Conservation (phyloP, 1,140 invertebrate species). For the Drosophila virilis region DNA sequence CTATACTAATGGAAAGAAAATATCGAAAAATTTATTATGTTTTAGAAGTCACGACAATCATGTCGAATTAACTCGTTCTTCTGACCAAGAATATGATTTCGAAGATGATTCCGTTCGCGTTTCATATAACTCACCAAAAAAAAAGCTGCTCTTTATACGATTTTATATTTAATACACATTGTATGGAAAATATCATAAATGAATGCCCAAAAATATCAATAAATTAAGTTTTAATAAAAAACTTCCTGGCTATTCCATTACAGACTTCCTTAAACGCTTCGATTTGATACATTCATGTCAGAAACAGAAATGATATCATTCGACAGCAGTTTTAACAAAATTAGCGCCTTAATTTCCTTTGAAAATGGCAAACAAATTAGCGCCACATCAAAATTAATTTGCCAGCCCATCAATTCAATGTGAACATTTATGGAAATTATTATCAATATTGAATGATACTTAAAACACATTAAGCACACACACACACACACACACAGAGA, state of each 20-base stretch:
- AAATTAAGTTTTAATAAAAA: background rate
- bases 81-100: no score
- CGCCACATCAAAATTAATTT: slow-evolving; percentile 53
- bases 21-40: no score
- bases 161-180: background rate
- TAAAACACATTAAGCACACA: slow-evolving; percentile 58
- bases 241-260: background rate
- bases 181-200: background rate
- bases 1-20: no score
- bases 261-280: background rate
- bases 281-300: slow-evolving; percentile 4
- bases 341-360: slow-evolving; percentile 23
- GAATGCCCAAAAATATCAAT: background rate
- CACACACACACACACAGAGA: background rate
- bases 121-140: no score
- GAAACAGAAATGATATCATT: slow-evolving; percentile 43
- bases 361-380: slow-evolving; percentile 50
- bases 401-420: slow-evolving; percentile 29
- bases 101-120: no score
- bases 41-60: no score
- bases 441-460: slow-evolving; percentile 70
- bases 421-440: slow-evolving; percentile 68
- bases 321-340: slow-evolving; percentile 10
- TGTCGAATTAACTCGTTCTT: no score
- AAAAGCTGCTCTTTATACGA: no score